Conservation (phyloP, 2,888 invertebrate species). For the Mesorhabditis sp. region DNA sequence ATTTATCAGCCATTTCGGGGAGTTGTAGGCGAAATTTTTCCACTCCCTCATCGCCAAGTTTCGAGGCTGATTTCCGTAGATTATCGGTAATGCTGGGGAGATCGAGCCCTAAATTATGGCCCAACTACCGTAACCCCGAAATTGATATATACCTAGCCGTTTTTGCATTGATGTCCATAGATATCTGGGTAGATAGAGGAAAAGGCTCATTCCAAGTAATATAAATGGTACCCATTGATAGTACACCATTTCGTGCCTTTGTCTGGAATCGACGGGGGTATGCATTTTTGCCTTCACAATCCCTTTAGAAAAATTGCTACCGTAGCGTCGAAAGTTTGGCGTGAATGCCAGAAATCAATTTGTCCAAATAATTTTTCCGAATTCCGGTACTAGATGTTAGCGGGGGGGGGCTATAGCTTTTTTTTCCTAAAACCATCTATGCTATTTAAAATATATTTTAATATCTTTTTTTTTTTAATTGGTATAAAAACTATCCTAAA, state of each 20-base stretch:
- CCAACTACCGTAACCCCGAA: background rate
- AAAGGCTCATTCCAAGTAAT: slow-evolving; percentile 39
- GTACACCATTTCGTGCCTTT: slow-evolving; percentile 27
- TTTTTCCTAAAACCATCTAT: no score
- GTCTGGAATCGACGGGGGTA: background rate
- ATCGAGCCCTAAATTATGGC: slow-evolving; percentile 16
- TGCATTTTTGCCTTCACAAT: background rate
- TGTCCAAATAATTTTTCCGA: no score
- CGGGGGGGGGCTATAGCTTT: no score
- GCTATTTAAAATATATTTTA: no score
- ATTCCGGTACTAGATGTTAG: no score
- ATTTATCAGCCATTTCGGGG: no score
- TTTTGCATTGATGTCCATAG: slow-evolving; percentile 49
- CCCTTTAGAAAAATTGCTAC: slow-evolving; percentile 7
- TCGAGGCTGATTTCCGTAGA: slow-evolving; percentile 22
- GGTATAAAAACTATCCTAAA: no score
- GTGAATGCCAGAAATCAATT: background rate
- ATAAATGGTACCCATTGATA: slow-evolving; percentile 57
- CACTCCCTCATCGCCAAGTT: background rate
- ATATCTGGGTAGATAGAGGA: slow-evolving; percentile 47
- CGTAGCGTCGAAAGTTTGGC: background rate
- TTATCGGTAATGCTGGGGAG: slow-evolving; percentile 26
- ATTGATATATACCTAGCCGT: slow-evolving; percentile 25
- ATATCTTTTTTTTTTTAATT: no score
- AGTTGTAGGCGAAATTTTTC: no score